Evolutionary conservation across 2,888 invertebrate species (phyloP).

Genomic region (Spialia ferax): DNA sequence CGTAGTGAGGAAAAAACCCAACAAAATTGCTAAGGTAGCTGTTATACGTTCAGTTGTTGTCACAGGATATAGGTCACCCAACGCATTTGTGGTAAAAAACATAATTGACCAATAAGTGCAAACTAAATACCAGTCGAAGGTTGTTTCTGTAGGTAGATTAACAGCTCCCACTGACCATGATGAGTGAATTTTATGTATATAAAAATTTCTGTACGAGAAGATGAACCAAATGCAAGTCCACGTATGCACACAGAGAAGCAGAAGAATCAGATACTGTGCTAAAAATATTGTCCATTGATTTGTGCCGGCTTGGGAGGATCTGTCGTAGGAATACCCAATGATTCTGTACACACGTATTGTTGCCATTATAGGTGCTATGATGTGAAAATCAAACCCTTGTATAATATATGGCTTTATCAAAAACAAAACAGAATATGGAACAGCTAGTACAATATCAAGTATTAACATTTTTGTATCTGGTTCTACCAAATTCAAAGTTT

Average conservation of each 20-base stretch:
- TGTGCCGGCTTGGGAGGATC: conserved; percentile 77
- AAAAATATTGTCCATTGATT: conserved; percentile 82
- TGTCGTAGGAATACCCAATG: conserved; percentile 71
- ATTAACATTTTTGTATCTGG: conserved; percentile 66
- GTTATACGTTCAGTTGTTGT: conserved; percentile 72
- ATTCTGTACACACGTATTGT: conserved; percentile 75
- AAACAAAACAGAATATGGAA: conserved; percentile 73
- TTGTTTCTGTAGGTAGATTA: conserved; percentile 70
- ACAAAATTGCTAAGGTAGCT: conserved; percentile 68
- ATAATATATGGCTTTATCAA: conserved; percentile 52
- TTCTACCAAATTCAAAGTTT: conserved; percentile 78
- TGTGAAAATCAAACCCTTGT: conserved; percentile 60
- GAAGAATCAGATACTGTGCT: conserved; percentile 77
- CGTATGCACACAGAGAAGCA: conserved; percentile 76
- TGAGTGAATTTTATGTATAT: conserved; percentile 64
- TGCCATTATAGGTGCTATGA: conserved; percentile 71
- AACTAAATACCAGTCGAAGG: conserved; percentile 77
- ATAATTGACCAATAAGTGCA: conserved; percentile 80
- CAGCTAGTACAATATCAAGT: conserved; percentile 67
- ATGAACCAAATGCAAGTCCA: conserved; percentile 81
- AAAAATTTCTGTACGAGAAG: conserved; percentile 69
- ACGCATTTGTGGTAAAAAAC: conserved; percentile 77
- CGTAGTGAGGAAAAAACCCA: conserved; percentile 79
- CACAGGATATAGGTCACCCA: conserved; percentile 79
- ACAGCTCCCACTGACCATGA: conserved; percentile 75